Conservation (phyloP, 1,140 invertebrate genomes). For the Fopius arisanus region DNA sequence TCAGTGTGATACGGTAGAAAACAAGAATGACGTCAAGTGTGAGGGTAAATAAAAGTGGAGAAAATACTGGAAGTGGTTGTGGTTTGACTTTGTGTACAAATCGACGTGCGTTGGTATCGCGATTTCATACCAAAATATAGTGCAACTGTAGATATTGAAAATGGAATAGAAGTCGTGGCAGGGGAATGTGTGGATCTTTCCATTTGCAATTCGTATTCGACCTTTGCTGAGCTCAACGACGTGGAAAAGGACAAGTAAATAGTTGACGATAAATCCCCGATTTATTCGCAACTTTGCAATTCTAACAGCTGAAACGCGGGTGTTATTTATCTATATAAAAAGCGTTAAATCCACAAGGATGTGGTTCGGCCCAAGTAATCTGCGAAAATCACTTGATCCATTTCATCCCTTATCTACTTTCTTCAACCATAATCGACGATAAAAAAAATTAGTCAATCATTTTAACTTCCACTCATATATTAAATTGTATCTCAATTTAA, state of each 20-base stretch:
- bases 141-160: not conserved
- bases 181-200: not conserved
- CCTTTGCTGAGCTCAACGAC: conserved; percentile 6
- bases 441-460: too few relatives aligned
- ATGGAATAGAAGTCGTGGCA: not conserved
- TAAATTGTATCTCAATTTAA: too few relatives aligned
- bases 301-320: not conserved
- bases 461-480: too few relatives aligned
- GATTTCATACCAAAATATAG: not conserved
- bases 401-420: too few relatives aligned
- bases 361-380: not conserved
- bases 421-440: too few relatives aligned
- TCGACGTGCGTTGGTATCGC: not conserved
- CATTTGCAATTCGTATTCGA: conserved; percentile 3
- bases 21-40: too few relatives aligned
- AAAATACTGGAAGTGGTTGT: too few relatives aligned
- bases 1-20: too few relatives aligned
- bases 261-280: conserved; percentile 10
- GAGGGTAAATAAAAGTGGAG: too few relatives aligned
- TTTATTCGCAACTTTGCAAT: conserved; percentile 8
- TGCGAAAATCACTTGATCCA: too few relatives aligned
- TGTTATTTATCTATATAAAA: conserved; percentile 7
- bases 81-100: not conserved
- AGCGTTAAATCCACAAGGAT: not conserved
- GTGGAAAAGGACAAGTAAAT: conserved; percentile 9